Base-by-base conservation (phyloP, 2,888 invertebrate genomes). In the Sialis fuliginosa region DNA sequence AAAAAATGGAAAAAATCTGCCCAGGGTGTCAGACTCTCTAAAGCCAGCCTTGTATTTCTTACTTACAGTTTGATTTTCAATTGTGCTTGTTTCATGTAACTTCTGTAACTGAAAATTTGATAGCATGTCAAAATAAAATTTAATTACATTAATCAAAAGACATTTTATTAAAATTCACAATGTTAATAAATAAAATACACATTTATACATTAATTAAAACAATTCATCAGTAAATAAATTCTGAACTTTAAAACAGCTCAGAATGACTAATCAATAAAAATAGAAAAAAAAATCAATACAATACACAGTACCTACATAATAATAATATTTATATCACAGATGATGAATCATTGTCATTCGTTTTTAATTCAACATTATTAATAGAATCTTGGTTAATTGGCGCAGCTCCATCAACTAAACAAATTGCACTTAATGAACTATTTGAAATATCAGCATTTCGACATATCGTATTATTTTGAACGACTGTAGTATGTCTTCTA, bases 391-490 rank as follows among this genome's bases (percentile, higher is more conserved):
- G 62, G 1, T 64, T 65, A n/a, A 77, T 75, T 0, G 78, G 77
- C 34, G 74, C 76, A 0, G 69, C 75, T 1, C 71, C 71, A 31
- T 75, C 68, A 5, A 78, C 74, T 51, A 78, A 60, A 45, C 72
- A 72, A 54, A 77, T 77, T 42, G 74, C 72, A 53, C 77, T 77
- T 58, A 58, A 65, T 60, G 58, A 75, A 60, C 54, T 70, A 65
- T 49, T 64, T 62, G 52, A 69, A 67, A 54, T 67, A 67, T 40
- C 69, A 57, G 4, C 69, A 66, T 9, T 58, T 46, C 61, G 56
- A 31, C 62, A 56, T 35, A 62, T 43, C 3, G 58, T 59, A 33
- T 60, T 60, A 6, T 59, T 60, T 4, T 60, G 60, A 30, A 64
- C 56, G 9, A 62, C 54, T 2, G 64, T 64, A 45, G 70, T 69